These are phyloP conservation scores for Unio pictorum DNA, from an alignment of 2,888 invertebrate genomes.

Conservation along the genomic window DNA sequence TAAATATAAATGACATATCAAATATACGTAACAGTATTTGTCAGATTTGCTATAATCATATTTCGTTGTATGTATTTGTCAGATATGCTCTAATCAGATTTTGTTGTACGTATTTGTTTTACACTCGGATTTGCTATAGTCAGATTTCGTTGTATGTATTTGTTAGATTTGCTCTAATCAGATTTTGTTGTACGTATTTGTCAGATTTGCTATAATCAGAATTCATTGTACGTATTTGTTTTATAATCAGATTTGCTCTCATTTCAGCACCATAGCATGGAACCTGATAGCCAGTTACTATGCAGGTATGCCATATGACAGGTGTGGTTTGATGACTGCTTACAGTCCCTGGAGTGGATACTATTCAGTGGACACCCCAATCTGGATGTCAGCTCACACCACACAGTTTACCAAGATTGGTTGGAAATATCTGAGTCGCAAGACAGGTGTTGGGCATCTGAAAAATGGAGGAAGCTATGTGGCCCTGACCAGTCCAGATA, in stretches of 20 bases:
- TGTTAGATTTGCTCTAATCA: too few species aligned
- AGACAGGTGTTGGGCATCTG: conserved; percentile 66
- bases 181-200: too few species aligned
- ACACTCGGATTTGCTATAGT: too few species aligned
- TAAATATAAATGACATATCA: too few species aligned
- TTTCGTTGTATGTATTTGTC: too few species aligned
- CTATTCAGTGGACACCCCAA: conserved; percentile 68
- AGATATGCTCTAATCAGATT: too few species aligned
- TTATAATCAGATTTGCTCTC: background rate
- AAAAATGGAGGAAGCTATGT: conserved; percentile 69
- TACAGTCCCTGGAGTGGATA: conserved; percentile 70
- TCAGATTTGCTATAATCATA: too few species aligned
- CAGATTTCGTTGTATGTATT: too few species aligned
- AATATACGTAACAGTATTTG: too few species aligned
- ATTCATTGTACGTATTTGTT: too few species aligned
- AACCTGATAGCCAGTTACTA: conserved; percentile 71
- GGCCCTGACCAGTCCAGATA: conserved; percentile 61
- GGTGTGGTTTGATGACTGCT: conserved; percentile 71
- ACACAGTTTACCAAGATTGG: conserved; percentile 69
- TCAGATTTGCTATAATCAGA: too few species aligned
- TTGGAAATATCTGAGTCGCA: conserved; percentile 67
- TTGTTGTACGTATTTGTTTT: too few species aligned
- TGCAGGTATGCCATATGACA: conserved; percentile 61
- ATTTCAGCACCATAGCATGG: conserved; percentile 70
- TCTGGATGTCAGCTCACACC: conserved; percentile 71